Percentiles rank a stretch among this genome's conserved stretches.
Evolutionary conservation across 2,113 vertebrate species (phyloP).

Genomic region (Muntiacus reevesi): DNA sequence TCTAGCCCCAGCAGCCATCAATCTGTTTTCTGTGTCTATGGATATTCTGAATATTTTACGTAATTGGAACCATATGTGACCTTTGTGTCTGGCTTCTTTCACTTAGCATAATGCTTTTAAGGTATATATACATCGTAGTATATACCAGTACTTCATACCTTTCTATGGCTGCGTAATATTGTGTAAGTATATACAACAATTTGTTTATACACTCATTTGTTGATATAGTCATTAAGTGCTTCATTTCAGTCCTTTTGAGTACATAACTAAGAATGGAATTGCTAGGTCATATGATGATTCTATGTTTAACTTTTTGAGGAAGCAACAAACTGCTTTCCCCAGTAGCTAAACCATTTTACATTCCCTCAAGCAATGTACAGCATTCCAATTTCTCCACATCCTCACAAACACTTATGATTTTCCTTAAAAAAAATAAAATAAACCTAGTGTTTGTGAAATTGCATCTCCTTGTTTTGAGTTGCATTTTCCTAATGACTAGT

Average conservation of each 20-base stretch:
- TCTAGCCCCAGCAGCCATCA: not conserved
- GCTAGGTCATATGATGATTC: not conserved
- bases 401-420: not conserved
- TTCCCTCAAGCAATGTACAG: not conserved
- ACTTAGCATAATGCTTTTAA: not conserved
- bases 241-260: not conserved
- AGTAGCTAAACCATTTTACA: not conserved
- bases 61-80: not conserved
- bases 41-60: not conserved
- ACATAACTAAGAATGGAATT: not conserved
- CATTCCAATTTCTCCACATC: not conserved
- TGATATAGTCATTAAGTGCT: not conserved
- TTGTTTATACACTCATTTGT: not conserved
- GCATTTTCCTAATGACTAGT: not conserved
- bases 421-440: not conserved
- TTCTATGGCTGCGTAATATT: not conserved
- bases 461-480: conserved; percentile 2
- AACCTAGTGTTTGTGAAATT: not conserved
- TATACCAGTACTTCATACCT: not conserved
- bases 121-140: not conserved
- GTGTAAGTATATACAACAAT: not conserved
- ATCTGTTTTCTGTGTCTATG: not conserved
- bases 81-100: not conserved
- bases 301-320: not conserved
- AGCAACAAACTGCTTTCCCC: not conserved